Evolutionary conservation across 2,888 invertebrate genomes (phyloP), one percentile per base, ranked within the genome.

Genomic region (Megastigmus dorsalis): DNA sequence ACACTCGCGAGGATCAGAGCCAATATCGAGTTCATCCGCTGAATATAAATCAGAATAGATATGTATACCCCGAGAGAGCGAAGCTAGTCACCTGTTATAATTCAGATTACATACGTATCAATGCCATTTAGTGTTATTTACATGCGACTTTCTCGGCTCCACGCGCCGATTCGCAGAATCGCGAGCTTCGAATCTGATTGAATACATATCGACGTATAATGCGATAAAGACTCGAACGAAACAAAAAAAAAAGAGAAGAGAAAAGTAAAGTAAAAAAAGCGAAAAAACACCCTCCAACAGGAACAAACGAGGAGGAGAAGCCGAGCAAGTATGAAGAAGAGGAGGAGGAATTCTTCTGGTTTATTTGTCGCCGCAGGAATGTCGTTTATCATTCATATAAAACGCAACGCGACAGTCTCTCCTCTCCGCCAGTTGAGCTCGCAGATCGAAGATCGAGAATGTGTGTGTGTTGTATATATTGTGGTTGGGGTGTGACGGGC

Each of bases 361-460:
- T 20, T 70, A 30, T 30, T 41, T 45, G 63, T 65, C 59, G 45
- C 69, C 41, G 18, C 67, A 68, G 68, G 68, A 74, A 74, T 63
- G 74, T 30, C 54, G 50, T 74, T 74, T 30, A 50, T 74, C 67
- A 72, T 65, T 59, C 38, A n/a, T 41, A 59, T 50, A 59, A 50
- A 59, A 59, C 33, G 26, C 57, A 15, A 2, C 33, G 54, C 30
- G 55, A 15, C 10, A 36, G n/a, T 38, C 36, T 43, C 52, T 20
- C 18, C 28, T 45, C 18, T 30, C 20, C 10, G 20, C 38, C n/a
- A n/a, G n/a, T n/a, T n/a, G n/a, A n/a, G n/a, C n/a, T n/a, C n/a
- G n/a, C n/a, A n/a, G n/a, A n/a, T n/a, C n/a, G n/a, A n/a, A n/a
- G n/a, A n/a, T n/a, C n/a, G n/a, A n/a, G n/a, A n/a, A n/a, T n/a